Percentiles rank a stretch among this genome's conserved stretches.
These are phyloP conservation scores for Adela reaumurella DNA, from an alignment of 2,888 invertebrate species.

Conservation along the genomic window DNA sequence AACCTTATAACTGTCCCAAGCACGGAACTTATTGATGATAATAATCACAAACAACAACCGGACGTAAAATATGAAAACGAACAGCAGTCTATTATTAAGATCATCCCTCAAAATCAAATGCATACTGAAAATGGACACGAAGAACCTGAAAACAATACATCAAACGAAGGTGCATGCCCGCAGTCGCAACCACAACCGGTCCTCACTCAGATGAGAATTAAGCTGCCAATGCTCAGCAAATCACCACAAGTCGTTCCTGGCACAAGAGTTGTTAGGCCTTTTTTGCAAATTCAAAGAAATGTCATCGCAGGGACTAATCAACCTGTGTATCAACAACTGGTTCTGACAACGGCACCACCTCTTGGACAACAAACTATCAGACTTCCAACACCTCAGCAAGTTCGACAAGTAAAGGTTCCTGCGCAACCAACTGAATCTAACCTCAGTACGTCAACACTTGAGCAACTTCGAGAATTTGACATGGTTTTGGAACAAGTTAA, in stretches of 20 bases:
- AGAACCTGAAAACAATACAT: constrained; percentile 26
- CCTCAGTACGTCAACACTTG: constrained; percentile 71
- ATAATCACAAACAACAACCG: constrained; percentile 32
- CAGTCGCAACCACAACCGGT: constrained; percentile 32
- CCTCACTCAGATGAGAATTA: constrained; percentile 53
- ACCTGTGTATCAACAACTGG: constrained; percentile 48
- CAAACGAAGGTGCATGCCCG: constrained; percentile 27
- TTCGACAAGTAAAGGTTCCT: constrained; percentile 13
- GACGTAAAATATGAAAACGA: constrained; percentile 32
- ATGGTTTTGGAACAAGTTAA: constrained; percentile 79
- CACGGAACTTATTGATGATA: constrained; percentile 40
- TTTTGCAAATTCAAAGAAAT: constrained; percentile 61
- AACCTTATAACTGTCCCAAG: constrained; percentile 55
- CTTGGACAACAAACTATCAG: constrained; percentile 42
- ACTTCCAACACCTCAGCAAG: constrained; percentile 23
- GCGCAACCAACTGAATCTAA: constrained; percentile 50
- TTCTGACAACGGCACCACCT: constrained; percentile 45
- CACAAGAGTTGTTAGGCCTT: constrained; percentile 52
- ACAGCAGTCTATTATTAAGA: constrained; percentile 42
- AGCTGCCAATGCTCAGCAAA: constrained; percentile 49
- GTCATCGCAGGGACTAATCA: constrained; percentile 56
- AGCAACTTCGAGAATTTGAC: constrained; percentile 76
- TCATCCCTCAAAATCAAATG: constrained; percentile 36
- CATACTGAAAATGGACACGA: constrained; percentile 26
- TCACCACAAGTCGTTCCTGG: constrained; percentile 54